These are phyloP conservation scores for Lepidochrysops patricia DNA, from an alignment of 2,888 invertebrate species.

Conservation along the genomic window DNA sequence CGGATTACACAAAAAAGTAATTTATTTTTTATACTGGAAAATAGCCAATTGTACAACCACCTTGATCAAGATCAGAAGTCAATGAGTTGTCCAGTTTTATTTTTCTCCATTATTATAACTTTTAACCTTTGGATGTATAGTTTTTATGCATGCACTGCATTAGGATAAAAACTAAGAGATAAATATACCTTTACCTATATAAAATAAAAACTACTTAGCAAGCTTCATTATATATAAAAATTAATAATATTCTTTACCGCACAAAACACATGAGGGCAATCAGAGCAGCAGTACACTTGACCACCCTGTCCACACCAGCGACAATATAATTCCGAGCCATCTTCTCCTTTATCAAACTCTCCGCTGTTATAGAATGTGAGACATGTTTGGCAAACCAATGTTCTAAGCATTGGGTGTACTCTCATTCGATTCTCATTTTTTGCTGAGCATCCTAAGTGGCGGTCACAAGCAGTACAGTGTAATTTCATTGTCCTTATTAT, in stretches of 20 bases:
- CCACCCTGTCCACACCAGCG: slow-evolving; percentile 89
- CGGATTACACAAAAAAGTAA: too few relatives aligned
- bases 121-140: too few relatives aligned
- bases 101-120: too few relatives aligned
- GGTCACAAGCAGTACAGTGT: slow-evolving; percentile 84
- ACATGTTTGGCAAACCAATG: slow-evolving; percentile 81
- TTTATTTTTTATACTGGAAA: too few relatives aligned
- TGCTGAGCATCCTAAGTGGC: slow-evolving; percentile 82
- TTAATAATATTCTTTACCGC: slow-evolving; percentile 54
- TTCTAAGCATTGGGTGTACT: slow-evolving; percentile 82
- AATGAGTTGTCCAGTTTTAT: too few relatives aligned
- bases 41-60: too few relatives aligned
- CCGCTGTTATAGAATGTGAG: slow-evolving; percentile 87
- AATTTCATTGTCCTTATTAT: slow-evolving; percentile 73
- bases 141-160: too few relatives aligned
- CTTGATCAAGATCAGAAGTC: too few relatives aligned
- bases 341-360: slow-evolving; percentile 87
- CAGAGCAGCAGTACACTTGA: slow-evolving; percentile 85
- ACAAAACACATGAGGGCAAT: slow-evolving; percentile 83
- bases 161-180: too few relatives aligned
- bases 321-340: slow-evolving; percentile 87
- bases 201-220: too few relatives aligned
- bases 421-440: slow-evolving; percentile 77
- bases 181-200: too few relatives aligned
- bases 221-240: too few relatives aligned